Percentiles rank a stretch among this genome's conserved stretches.
Conservation (phyloP, 1,140 invertebrate genomes). For the Steinernema khuongi region DNA sequence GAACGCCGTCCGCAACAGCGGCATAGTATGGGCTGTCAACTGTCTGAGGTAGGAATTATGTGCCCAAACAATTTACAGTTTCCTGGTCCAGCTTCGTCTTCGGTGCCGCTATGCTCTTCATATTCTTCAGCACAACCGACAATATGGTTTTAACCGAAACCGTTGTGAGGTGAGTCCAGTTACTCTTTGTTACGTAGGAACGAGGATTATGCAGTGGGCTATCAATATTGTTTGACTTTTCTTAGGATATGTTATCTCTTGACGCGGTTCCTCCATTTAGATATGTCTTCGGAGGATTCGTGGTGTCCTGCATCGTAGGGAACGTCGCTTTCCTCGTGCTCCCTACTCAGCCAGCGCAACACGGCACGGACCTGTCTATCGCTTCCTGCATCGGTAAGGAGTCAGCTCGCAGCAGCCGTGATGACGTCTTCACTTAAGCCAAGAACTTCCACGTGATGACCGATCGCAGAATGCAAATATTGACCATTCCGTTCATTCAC, state of each 20-base stretch:
- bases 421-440: background rate
- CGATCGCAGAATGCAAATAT: background rate
- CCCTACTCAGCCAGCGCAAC: background rate
- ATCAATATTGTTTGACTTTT: too few species aligned
- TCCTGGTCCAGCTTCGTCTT: background rate
- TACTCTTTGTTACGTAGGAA: background rate
- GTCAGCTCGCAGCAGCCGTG: background rate
- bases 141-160: background rate
- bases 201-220: too few species aligned
- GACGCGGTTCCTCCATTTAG: too few species aligned
- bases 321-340: background rate
- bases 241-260: too few species aligned
- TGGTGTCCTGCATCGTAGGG: background rate
- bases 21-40: conserved; percentile 3
- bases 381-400: background rate
- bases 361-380: background rate
- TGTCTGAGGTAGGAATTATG: conserved; percentile 1
- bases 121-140: background rate
- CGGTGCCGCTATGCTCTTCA: background rate
- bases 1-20: background rate
- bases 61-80: background rate
- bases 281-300: conserved; percentile 7
- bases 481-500: background rate
- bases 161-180: background rate
- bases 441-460: conserved; percentile 1